phyloP scores from a whole-genome alignment of 2,888 invertebrate species.

The Mythimna pallens region DNA sequence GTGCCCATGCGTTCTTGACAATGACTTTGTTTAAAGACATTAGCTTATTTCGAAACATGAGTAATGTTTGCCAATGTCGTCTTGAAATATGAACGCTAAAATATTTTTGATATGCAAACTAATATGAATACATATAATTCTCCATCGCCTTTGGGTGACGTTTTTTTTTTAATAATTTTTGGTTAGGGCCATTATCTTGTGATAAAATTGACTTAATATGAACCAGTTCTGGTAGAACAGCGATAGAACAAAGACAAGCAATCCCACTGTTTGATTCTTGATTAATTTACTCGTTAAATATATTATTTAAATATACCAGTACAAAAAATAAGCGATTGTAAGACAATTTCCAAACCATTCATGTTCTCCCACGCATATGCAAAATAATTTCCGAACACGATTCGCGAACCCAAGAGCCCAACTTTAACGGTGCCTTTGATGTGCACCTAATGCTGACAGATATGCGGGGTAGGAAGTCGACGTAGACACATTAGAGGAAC shows the following conservation, averaged over 20 bases:
- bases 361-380: constrained; percentile 34
- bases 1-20: constrained; percentile 66
- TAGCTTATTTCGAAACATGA: constrained; percentile 65
- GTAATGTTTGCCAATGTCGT: constrained; percentile 61
- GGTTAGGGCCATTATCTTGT: background rate
- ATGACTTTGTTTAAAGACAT: constrained; percentile 64
- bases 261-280: background rate
- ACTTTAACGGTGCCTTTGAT: constrained; percentile 76
- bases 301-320: background rate
- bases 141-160: background rate
- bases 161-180: background rate
- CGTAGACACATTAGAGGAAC: constrained; percentile 58
- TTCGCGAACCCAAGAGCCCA: constrained; percentile 67
- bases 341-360: constrained; percentile 14
- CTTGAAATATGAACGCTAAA: constrained; percentile 46
- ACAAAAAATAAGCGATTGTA: constrained; percentile 3
- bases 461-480: constrained; percentile 74
- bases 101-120: constrained; percentile 42
- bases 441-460: constrained; percentile 72
- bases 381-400: constrained; percentile 16
- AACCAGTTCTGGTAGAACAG: too few relatives aligned
- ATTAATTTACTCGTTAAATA: constrained; percentile 3
- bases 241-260: background rate
- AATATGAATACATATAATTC: constrained; percentile 35
- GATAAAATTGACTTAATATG: background rate